phyloP scores from a whole-genome alignment of 2,888 invertebrate species.

The Synanthedon vespiformis region DNA sequence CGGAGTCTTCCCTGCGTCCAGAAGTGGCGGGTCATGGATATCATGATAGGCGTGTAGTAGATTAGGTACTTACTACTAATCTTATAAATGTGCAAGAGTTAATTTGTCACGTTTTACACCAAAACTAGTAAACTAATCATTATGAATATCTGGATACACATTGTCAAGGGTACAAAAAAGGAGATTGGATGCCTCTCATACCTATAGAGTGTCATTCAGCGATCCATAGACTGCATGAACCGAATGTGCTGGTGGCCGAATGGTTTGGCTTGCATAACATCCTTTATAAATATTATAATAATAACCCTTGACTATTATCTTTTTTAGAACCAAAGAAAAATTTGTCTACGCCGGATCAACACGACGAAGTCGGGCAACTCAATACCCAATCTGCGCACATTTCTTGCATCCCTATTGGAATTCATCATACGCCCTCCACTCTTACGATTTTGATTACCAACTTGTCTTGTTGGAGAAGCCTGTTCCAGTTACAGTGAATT shows the following conservation, averaged over 20 bases:
- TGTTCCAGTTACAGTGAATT: slow-evolving; percentile 28
- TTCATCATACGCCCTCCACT: slow-evolving; percentile 15
- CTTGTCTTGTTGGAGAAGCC: slow-evolving; percentile 40
- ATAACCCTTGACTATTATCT: not conserved
- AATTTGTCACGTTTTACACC: too few species aligned
- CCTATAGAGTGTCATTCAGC: too few species aligned
- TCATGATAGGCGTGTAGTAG: too few species aligned
- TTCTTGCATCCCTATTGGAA: slow-evolving; percentile 46
- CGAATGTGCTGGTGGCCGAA: not conserved
- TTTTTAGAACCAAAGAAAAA: slow-evolving; percentile 30
- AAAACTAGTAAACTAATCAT: too few species aligned
- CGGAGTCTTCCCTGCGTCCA: too few species aligned
- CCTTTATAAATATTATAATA: not conserved
- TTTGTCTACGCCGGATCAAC: slow-evolving; percentile 44
- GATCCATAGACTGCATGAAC: too few species aligned
- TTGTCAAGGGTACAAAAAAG: too few species aligned
- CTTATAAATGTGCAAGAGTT: too few species aligned
- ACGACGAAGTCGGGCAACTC: slow-evolving; percentile 20
- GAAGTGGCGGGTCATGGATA: too few species aligned
- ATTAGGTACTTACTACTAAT: too few species aligned
- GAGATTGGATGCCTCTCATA: too few species aligned
- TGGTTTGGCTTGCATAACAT: not conserved
- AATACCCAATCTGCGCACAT: slow-evolving; percentile 43
- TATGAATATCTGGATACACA: too few species aligned
- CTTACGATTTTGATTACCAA: slow-evolving; percentile 54